Percentiles rank a stretch among this genome's conserved stretches.
Conservation (phyloP, 2,113 vertebrate species). For the Elaphurus davidianus region DNA sequence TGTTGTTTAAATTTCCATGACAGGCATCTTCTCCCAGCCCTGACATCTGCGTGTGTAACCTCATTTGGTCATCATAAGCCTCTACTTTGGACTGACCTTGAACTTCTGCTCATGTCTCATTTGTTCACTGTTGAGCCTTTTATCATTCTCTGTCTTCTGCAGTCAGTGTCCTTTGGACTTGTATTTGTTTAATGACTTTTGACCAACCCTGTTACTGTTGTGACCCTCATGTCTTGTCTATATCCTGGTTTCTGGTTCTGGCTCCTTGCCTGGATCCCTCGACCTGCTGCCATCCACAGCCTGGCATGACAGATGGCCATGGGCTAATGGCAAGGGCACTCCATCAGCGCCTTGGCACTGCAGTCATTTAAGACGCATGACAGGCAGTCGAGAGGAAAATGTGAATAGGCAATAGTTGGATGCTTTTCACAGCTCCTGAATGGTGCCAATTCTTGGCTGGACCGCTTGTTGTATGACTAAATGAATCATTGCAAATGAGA, state of each 20-base stretch:
- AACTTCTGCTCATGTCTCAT: background rate
- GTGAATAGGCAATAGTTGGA: background rate
- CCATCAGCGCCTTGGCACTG: slow-evolving; percentile 30
- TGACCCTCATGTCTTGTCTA: slow-evolving; percentile 46
- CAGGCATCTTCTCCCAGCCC: background rate
- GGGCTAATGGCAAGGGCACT: slow-evolving; percentile 62
- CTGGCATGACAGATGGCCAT: slow-evolving; percentile 62
- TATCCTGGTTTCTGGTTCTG: slow-evolving; percentile 10
- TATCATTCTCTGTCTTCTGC: slow-evolving; percentile 32
- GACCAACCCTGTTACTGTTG: background rate
- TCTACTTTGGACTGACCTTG: background rate
- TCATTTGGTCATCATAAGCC: background rate
- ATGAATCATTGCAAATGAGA: background rate
- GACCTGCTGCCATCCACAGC: slow-evolving; percentile 44
- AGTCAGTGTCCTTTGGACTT: slow-evolving; percentile 28
- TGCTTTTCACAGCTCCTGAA: background rate
- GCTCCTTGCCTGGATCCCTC: slow-evolving; percentile 39
- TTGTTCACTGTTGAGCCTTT: background rate
- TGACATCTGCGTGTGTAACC: background rate
- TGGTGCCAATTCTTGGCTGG: background rate
- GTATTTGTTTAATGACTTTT: slow-evolving; percentile 48
- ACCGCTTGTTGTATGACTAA: background rate
- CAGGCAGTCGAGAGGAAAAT: slow-evolving; percentile 8
- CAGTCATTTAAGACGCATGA: background rate
- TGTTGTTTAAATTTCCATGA: background rate